phyloP scores from a whole-genome alignment of 1,140 invertebrate genomes.

The Heliconius eleuchia region DNA sequence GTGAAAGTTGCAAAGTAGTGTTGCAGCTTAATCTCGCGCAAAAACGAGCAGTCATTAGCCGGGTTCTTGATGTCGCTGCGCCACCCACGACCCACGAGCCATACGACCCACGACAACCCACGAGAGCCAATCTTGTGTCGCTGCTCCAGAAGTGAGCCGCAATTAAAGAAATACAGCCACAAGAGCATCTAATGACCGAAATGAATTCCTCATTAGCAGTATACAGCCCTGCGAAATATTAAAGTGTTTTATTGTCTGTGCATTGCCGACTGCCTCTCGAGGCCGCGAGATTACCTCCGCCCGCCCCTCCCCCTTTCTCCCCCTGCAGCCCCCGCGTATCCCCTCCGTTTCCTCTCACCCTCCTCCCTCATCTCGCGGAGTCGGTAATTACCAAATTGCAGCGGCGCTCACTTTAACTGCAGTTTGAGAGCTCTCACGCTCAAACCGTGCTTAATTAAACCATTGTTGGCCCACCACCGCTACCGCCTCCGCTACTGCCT shows the following conservation, averaged over 20 bases:
- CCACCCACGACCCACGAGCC: background rate
- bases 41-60: constrained; percentile 17
- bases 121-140: constrained; percentile 36
- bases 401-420: constrained; percentile 55
- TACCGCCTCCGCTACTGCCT: constrained; percentile 10
- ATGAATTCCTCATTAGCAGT: constrained; percentile 51
- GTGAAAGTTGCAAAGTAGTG: constrained; percentile 12
- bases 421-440: constrained; percentile 51
- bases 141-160: constrained; percentile 36
- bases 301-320: constrained; percentile 7
- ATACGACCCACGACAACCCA: background rate
- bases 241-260: constrained; percentile 53
- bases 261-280: constrained; percentile 45
- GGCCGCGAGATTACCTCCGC: constrained; percentile 46
- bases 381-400: constrained; percentile 65
- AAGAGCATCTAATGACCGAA: constrained; percentile 43
- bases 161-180: constrained; percentile 39
- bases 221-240: constrained; percentile 44
- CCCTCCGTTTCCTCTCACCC: background rate
- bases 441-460: constrained; percentile 64
- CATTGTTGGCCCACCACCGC: constrained; percentile 50
- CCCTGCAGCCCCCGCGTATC: constrained; percentile 5
- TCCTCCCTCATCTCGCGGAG: constrained; percentile 30
- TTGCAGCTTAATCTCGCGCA: constrained; percentile 17
- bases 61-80: constrained; percentile 10